Evolutionary conservation across 2,888 invertebrate genomes (phyloP), one percentile per base, ranked within the genome.

Genomic region (Odontomyia ornata): DNA sequence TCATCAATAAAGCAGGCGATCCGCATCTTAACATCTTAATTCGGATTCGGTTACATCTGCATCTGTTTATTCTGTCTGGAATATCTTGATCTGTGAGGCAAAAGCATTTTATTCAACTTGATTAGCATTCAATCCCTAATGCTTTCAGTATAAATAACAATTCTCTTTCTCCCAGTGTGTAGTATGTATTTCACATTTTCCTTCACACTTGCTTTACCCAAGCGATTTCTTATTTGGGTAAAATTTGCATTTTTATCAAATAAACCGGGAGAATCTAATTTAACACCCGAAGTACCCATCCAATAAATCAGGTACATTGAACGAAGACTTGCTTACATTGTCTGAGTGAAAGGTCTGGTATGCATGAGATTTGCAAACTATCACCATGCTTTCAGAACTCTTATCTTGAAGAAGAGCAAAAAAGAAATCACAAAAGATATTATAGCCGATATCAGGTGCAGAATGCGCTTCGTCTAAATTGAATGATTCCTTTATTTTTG

Each of bases 181-280:
- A 36, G 9, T 36, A 5, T 3, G 36, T 3, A 36, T 36, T 5
- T 5, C 36, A 5, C 9, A 36, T 36, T 36, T 36, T 9, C 3
- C 36, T 3, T 36, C 36, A 36, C 36, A 27, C 56, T 69, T 56
- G 23, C 56, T 25, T 18, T 25, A 47, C 30, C 71, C 71, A n/a
- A 27, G 30, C 11, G 47, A 36, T 36, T 25, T 13, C 27, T 28
- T 47, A 25, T 47, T 76, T 36, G 28, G 60, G 23, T 75, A n/a
- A 47, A 76, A 79, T 79, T 79, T 79, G 79, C 79, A 79, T 87
- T 87, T 86, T 87, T 88, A 88, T 88, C 88, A 87, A 86, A 83
- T 83, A 82, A 84, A 85, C 86, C 86, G 85, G 86, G 84, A 85
- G 86, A 86, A 88, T 88, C 88, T 88, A 88, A 88, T 89, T 89